Evolutionary conservation across 2,113 vertebrate species (phyloP).

Genomic region (Ammodytes marinus): DNA sequence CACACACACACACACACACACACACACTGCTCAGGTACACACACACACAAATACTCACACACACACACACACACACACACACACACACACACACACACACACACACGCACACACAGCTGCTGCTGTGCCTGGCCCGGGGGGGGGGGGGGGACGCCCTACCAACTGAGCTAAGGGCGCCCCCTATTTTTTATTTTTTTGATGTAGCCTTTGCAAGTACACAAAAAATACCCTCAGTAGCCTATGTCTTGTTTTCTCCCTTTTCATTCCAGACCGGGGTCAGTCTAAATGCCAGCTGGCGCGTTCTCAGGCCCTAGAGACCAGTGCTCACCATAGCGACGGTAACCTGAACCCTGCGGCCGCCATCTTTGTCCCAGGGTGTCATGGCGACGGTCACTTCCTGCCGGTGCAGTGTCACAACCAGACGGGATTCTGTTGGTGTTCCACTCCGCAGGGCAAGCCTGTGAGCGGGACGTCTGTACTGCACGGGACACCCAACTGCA

Average conservation of each 20-base stretch:
- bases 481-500: conserved; percentile 76
- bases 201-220: too few relatives aligned
- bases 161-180: too few relatives aligned
- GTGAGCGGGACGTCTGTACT: conserved; percentile 77
- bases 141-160: too few relatives aligned
- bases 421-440: conserved; percentile 84
- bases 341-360: conserved; percentile 4
- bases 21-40: too few relatives aligned
- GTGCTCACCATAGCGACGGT: conserved; percentile 12
- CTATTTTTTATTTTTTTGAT: too few relatives aligned
- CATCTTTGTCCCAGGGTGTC: conserved; percentile 76
- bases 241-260: conserved; percentile 1
- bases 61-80: too few relatives aligned
- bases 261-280: conserved; percentile 57
- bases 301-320: conserved; percentile 65
- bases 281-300: conserved; percentile 79
- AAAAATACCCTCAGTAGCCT: too few relatives aligned
- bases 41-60: too few relatives aligned
- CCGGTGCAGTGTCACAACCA: conserved; percentile 82
- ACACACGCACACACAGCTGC: too few relatives aligned
- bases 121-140: too few relatives aligned
- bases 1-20: too few relatives aligned
- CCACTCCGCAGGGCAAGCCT: conserved; percentile 77
- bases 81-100: too few relatives aligned
- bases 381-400: conserved; percentile 72